Conservation (phyloP, 2,113 vertebrate species). For the Elephantulus edwardii region DNA sequence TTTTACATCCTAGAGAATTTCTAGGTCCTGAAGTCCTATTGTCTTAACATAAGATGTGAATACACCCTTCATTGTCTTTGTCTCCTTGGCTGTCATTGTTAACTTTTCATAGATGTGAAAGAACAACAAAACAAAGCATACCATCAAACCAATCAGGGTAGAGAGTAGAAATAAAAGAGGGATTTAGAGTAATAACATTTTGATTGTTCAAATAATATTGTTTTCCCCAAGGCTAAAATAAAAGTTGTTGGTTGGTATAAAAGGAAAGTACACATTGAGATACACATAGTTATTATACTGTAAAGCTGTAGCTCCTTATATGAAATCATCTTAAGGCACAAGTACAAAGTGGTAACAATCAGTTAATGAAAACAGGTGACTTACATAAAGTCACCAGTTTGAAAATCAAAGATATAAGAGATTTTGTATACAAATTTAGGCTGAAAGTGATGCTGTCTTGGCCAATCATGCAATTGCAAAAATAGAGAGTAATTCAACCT, state of each 20-base stretch:
- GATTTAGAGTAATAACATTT: constrained; percentile 27
- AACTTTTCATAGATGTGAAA: constrained; percentile 45
- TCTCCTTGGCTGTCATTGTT: not conserved
- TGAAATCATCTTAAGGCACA: constrained; percentile 68
- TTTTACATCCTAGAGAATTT: constrained; percentile 12
- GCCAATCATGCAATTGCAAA: constrained; percentile 51
- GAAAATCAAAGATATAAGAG: constrained; percentile 63
- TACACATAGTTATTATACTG: constrained; percentile 68
- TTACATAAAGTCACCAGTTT: constrained; percentile 70
- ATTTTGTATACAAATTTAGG: constrained; percentile 63
- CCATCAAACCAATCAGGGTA: not conserved
- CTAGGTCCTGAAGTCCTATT: not conserved
- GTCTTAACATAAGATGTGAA: not conserved
- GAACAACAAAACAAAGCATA: constrained; percentile 45
- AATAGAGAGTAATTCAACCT: constrained; percentile 57
- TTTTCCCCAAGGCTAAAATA: constrained; percentile 21
- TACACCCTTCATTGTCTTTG: not conserved
- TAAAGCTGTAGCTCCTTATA: constrained; percentile 46
- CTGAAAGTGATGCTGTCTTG: constrained; percentile 63
- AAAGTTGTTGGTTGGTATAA: constrained; percentile 50
- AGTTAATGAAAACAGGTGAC: constrained; percentile 69
- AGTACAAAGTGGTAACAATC: constrained; percentile 71
- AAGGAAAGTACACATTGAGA: constrained; percentile 13
- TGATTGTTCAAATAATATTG: constrained; percentile 44
- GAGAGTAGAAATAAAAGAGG: not conserved